Percentiles rank a stretch among this genome's conserved stretches.
Evolutionary conservation across 2,113 vertebrate genomes (phyloP).

Genomic region (Astatotilapia flaviijosephi): DNA sequence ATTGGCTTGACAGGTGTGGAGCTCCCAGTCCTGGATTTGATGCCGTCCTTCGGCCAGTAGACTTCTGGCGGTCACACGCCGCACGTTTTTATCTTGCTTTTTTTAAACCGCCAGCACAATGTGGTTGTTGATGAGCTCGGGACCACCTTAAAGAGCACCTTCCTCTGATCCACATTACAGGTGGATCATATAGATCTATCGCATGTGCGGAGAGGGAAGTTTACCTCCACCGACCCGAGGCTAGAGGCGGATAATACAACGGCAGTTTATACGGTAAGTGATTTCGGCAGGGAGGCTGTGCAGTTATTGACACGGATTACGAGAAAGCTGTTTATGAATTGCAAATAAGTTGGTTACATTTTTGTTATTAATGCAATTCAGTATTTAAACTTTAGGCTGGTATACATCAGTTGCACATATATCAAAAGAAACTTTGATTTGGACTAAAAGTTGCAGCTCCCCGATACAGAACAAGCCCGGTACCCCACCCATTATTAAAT

Average conservation of each 20-base stretch:
- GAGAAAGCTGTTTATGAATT: not conserved
- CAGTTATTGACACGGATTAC: not conserved
- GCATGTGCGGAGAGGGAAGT: conserved; percentile 17
- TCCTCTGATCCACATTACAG: not conserved
- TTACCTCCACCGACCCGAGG: conserved; percentile 20
- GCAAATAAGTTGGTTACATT: not conserved
- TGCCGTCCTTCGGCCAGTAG: not conserved
- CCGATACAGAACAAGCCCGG: not conserved
- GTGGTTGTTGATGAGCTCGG: not conserved
- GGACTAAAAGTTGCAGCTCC: not conserved
- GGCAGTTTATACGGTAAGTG: conserved; percentile 14
- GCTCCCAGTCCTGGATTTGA: not conserved
- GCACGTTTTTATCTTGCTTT: not conserved
- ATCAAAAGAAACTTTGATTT: conserved; percentile 10
- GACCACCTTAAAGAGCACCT: not conserved
- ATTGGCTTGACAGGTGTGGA: not conserved
- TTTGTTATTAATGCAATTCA: not conserved
- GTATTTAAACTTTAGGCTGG: not conserved
- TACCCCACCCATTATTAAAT: not conserved
- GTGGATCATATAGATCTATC: not conserved
- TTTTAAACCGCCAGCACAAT: not conserved
- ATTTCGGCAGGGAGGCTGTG: not conserved
- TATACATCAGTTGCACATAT: not conserved
- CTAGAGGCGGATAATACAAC: not conserved
- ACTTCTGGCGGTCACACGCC: not conserved